Evolutionary conservation across 1,140 invertebrate species (phyloP).

Genomic region (Hydropsyche tenuis): DNA sequence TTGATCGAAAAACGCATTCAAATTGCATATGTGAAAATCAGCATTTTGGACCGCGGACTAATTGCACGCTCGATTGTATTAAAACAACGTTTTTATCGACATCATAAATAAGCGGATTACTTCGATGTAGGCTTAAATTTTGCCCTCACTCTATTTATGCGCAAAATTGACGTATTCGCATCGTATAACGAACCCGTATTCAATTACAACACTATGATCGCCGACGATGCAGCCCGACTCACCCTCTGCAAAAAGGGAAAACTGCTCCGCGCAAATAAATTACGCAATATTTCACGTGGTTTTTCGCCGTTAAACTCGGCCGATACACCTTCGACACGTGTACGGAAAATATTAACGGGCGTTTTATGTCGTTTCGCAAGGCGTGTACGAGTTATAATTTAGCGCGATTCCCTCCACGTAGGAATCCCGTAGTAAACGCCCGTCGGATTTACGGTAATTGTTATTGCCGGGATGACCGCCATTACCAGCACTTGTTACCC

Average conservation of each 20-base stretch:
- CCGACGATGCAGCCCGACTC: too few species aligned
- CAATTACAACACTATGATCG: constrained; percentile 1
- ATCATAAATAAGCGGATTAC: constrained; percentile 26
- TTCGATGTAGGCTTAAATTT: not conserved
- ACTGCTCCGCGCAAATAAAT: too few species aligned
- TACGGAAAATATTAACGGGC: not conserved
- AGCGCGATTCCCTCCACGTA: constrained; percentile 7
- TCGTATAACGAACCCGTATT: not conserved
- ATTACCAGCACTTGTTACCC: constrained; percentile 43
- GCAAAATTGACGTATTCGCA: not conserved
- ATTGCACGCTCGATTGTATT: too few species aligned
- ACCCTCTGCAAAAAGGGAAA: too few species aligned
- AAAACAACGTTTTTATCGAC: constrained; percentile 13
- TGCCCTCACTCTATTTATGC: not conserved
- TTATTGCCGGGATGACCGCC: constrained; percentile 49
- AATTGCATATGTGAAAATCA: too few species aligned
- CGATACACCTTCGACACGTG: too few species aligned
- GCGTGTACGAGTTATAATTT: constrained; percentile 26
- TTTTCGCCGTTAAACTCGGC: too few species aligned
- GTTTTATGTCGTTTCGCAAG: constrained; percentile 11
- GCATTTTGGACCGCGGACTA: too few species aligned
- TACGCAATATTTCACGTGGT: too few species aligned
- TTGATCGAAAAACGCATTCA: too few species aligned
- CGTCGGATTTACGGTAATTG: constrained; percentile 47
- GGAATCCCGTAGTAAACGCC: constrained; percentile 10